Evolutionary conservation across 1,140 invertebrate genomes (phyloP), one percentile per base, ranked within the genome.

Genomic region (Drosophila obscura): DNA sequence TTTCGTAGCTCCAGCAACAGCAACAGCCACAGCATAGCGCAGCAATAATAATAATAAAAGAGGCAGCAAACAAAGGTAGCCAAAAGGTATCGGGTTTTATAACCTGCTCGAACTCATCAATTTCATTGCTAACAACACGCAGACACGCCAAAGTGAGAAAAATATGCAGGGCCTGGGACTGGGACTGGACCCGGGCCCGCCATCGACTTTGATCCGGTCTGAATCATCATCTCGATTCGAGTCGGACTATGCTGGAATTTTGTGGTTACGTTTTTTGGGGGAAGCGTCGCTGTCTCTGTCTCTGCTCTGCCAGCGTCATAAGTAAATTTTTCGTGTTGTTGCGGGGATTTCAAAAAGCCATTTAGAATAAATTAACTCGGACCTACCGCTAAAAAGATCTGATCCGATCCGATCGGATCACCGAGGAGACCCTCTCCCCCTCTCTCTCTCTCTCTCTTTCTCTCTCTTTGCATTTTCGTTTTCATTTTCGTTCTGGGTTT

Each of bases 21-120:
- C 57, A n/a, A n/a, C n/a, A n/a, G n/a, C n/a, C n/a, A 55, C 60
- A 55, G 28, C 49, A 56, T 2, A 35, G 8, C 31, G 31, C 31
- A 52, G 57, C 57, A 71, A 68, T 69, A 76, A 57, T 55, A 76
- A 58, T 73, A 74, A 69, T 58, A 75, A 76, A 52, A 61, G 60
- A 56, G 51, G 46, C 71, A 59, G 57, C 51, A 46, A 46, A 77
- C 66, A 85, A 80, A 84, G 79, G 80, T 87, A 85, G 77, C 74
- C 72, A 85, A 84, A 85, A 87, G 78, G 83, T 87, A 87, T 87
- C 79, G 83, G 75, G 76, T 88, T 82, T 87, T 87, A 87, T 87
- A 87, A 87, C 83, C 83, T 87, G 83, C 83, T 88, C 83, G 83
- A 87, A 87, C 83, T 87, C 83, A 87, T 87, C 83, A 87, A 87